Percentiles rank a stretch among this genome's conserved stretches.
phyloP scores from a whole-genome alignment of 2,113 vertebrate species.

The Lepus europaeus region DNA sequence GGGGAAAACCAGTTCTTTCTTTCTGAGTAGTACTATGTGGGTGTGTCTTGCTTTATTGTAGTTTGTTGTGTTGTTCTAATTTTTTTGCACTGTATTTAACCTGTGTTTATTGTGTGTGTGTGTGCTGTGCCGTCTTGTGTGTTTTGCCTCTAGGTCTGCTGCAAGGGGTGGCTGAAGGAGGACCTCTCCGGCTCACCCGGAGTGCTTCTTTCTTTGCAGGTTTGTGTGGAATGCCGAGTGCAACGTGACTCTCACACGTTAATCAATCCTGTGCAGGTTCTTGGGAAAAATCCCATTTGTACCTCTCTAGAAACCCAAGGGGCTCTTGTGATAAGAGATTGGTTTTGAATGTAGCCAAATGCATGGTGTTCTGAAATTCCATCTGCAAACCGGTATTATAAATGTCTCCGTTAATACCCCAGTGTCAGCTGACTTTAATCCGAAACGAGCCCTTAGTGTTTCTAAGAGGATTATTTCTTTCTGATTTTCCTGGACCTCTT shows the following conservation, averaged over 20 bases:
- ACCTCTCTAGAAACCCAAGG: slow-evolving; percentile 84
- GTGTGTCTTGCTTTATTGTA: slow-evolving; percentile 53
- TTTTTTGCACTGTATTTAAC: slow-evolving; percentile 62
- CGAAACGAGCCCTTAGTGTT: slow-evolving; percentile 83
- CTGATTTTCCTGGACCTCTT: slow-evolving; percentile 76
- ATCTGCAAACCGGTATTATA: neutral
- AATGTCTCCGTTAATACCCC: slow-evolving; percentile 30
- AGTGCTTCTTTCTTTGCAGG: slow-evolving; percentile 93
- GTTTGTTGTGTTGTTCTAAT: slow-evolving; percentile 50
- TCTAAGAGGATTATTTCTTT: slow-evolving; percentile 83
- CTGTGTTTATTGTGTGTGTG: slow-evolving; percentile 62
- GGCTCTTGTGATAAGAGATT: slow-evolving; percentile 73
- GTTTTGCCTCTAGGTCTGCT: slow-evolving; percentile 88
- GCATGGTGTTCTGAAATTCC: slow-evolving; percentile 43
- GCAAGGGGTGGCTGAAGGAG: slow-evolving; percentile 88
- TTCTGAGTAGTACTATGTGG: neutral
- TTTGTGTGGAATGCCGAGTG: slow-evolving; percentile 91
- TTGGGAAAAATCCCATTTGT: slow-evolving; percentile 39
- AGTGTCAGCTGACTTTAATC: slow-evolving; percentile 58
- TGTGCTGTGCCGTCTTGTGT: slow-evolving; percentile 60
- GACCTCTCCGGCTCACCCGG: slow-evolving; percentile 90
- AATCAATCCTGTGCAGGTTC: slow-evolving; percentile 49
- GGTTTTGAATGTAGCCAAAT: slow-evolving; percentile 26
- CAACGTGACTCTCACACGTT: slow-evolving; percentile 82
- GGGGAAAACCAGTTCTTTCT: neutral